Evolutionary conservation across 2,797 vertebrate species (phyloP).

Genomic region (Micrastur ruficollis): DNA sequence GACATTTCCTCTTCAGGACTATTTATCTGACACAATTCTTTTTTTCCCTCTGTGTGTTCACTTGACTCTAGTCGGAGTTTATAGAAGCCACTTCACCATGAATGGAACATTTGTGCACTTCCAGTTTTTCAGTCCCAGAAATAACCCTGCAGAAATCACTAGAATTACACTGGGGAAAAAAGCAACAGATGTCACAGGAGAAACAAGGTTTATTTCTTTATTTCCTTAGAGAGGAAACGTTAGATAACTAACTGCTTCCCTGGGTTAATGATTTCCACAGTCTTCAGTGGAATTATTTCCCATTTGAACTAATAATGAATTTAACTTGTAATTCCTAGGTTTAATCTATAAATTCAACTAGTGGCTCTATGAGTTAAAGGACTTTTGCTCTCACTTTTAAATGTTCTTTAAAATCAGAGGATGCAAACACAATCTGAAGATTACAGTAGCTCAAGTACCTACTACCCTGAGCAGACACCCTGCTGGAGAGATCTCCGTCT

Average conservation of each 20-base stretch:
- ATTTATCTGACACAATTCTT: not conserved
- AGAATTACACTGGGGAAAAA: not conserved
- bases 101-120: not conserved
- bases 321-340: not conserved
- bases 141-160: not conserved
- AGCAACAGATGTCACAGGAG: not conserved
- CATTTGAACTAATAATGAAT: not conserved
- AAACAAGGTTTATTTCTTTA: not conserved
- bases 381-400: not conserved
- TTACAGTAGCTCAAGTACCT: not conserved
- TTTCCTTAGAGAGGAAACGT: not conserved
- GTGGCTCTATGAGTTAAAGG: not conserved
- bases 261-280: not conserved
- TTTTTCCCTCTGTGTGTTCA: not conserved
- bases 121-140: not conserved
- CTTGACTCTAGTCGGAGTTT: constrained; percentile 1
- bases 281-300: not conserved
- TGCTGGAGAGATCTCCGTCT: not conserved
- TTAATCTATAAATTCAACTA: not conserved
- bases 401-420: not conserved
- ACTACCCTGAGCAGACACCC: not conserved
- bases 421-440: not conserved
- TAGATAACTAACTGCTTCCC: not conserved
- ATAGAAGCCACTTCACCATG: not conserved
- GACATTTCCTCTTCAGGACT: constrained; percentile 8